Percentiles rank a stretch among this genome's conserved stretches.
These are phyloP conservation scores for Melinaea menophilus DNA, from an alignment of 2,888 invertebrate species.

Conservation along the genomic window DNA sequence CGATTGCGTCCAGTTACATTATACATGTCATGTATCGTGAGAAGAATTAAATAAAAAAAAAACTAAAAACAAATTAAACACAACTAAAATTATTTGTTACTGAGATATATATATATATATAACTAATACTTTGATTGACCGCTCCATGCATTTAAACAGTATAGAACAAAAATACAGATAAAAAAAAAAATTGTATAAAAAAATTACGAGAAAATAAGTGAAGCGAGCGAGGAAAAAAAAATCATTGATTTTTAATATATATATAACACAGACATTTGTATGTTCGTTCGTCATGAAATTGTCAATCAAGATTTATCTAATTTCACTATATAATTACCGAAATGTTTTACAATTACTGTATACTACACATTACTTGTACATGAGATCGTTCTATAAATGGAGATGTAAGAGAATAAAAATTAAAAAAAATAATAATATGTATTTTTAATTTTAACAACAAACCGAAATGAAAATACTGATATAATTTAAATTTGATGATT, in stretches of 20 bases:
- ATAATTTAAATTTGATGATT: neutral
- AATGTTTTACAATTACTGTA: conserved; percentile 21
- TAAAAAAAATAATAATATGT: neutral
- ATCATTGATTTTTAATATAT: conserved; percentile 3
- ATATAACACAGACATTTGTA: neutral
- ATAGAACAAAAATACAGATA: neutral
- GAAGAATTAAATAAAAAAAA: conserved; percentile 5
- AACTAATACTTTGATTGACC: conserved; percentile 5
- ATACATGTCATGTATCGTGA: conserved; percentile 14
- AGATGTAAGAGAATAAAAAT: conserved; percentile 12
- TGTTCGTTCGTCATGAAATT: neutral
- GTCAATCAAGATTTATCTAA: neutral
- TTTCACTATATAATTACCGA: conserved; percentile 12
- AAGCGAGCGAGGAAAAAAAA: neutral
- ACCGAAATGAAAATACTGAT: conserved; percentile 1
- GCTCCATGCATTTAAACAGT: neutral
- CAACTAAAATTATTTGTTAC: conserved; percentile 3
- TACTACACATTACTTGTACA: conserved; percentile 11
- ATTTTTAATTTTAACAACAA: too few relatives aligned
- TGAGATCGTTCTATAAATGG: conserved; percentile 25
- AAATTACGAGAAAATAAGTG: neutral
- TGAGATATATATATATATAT: neutral
- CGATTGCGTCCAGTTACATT: conserved; percentile 4
- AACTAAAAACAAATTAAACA: neutral
- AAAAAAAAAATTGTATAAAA: neutral